Evolutionary conservation across 2,888 invertebrate genomes (phyloP).

Genomic region (Drosophila pseudotalamancana): DNA sequence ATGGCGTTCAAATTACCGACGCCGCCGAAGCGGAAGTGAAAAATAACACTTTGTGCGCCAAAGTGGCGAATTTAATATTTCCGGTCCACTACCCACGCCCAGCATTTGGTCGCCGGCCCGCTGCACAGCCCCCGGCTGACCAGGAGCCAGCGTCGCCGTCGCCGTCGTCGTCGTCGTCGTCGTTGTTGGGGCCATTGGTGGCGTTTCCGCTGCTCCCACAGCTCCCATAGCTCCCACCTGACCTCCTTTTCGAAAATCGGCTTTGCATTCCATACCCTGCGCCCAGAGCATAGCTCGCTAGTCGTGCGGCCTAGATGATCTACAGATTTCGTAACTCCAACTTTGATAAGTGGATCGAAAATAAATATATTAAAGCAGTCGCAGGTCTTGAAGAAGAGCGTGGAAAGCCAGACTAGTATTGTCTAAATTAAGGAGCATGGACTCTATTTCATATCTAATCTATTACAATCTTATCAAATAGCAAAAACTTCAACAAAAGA

Average conservation of each 20-base stretch:
- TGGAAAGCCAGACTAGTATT: too few species aligned
- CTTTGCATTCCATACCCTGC: slow-evolving; percentile 18
- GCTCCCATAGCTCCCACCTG: slow-evolving; percentile 3
- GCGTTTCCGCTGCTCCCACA: not conserved
- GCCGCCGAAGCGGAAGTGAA: slow-evolving; percentile 60
- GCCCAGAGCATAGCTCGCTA: not conserved
- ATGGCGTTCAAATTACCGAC: slow-evolving; percentile 31
- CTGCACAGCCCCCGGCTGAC: slow-evolving; percentile 12
- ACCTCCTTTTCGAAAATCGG: slow-evolving; percentile 18
- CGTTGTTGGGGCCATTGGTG: slow-evolving; percentile 9
- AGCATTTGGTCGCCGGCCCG: slow-evolving; percentile 11
- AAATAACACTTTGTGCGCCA: slow-evolving; percentile 64
- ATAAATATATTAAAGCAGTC: too few species aligned
- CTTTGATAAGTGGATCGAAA: too few species aligned
- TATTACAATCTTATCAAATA: too few species aligned
- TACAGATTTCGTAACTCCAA: too few species aligned
- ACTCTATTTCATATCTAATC: too few species aligned
- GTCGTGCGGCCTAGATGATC: too few species aligned
- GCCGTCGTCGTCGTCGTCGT: slow-evolving; percentile 12
- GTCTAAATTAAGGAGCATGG: too few species aligned
- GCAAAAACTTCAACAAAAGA: too few species aligned
- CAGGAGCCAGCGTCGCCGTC: slow-evolving; percentile 10
- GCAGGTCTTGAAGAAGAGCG: too few species aligned
- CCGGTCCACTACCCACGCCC: slow-evolving; percentile 54
- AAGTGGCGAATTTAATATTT: slow-evolving; percentile 76